Conservation (phyloP, 2,888 invertebrate genomes). For the Deroplatys truncata region DNA sequence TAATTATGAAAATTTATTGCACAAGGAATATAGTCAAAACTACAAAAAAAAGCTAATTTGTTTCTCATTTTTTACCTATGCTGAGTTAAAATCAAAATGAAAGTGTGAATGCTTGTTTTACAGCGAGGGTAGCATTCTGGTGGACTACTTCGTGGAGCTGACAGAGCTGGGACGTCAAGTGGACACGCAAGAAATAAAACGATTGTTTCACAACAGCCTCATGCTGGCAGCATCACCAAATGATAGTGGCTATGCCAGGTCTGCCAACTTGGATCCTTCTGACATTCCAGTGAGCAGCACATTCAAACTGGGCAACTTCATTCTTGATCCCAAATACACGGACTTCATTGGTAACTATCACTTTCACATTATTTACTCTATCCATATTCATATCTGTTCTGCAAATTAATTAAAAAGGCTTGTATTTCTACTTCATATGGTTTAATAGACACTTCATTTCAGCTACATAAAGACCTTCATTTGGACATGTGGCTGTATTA, state of each 20-base stretch:
- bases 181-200: slow-evolving; percentile 67
- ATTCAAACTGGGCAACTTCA: slow-evolving; percentile 66
- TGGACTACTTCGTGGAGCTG: slow-evolving; percentile 82
- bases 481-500: no score
- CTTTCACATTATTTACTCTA: background rate
- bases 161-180: slow-evolving; percentile 67
- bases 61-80: no score
- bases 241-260: background rate
- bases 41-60: no score
- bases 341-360: slow-evolving; percentile 74
- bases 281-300: slow-evolving; percentile 28
- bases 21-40: no score
- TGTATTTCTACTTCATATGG: no score
- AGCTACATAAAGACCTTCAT: no score
- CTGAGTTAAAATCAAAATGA: background rate
- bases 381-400: no score
- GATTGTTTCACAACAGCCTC: slow-evolving; percentile 60
- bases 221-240: slow-evolving; percentile 43
- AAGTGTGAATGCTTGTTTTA: slow-evolving; percentile 32
- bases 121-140: slow-evolving; percentile 80
- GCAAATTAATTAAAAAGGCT: no score
- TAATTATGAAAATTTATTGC: no score
- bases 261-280: background rate
- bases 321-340: slow-evolving; percentile 80
- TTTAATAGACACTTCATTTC: no score